Evolutionary conservation across 2,797 vertebrate species (phyloP), one percentile per base, ranked within the genome.

Genomic region (Ceyx erithaca): DNA sequence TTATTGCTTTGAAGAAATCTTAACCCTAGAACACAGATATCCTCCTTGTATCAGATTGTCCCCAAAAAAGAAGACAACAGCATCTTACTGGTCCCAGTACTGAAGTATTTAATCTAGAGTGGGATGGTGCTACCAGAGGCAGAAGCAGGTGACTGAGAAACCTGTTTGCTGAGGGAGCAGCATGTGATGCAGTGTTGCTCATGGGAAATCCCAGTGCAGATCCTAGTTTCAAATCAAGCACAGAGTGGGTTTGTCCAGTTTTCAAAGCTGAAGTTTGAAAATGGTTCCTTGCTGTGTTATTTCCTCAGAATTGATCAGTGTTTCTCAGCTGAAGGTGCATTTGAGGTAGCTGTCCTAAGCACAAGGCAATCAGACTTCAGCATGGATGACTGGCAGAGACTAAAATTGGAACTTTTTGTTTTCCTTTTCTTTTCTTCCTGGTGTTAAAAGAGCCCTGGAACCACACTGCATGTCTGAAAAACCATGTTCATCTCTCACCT

Each of bases 371-470:
- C 23, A 51, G 46, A 54, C 52, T 67, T 48, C 59, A 51, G 33
- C 59, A 28, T 12, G 23, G 63, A 40, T 90, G 72, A 80, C 41
- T 85, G 33, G 14, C 63, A 79, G 43, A 87, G 28, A 72, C 80
- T 81, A 90, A 91, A 89, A 88, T 88, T 86, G 76, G 90, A 90
- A 33, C n/a, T 45, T 83, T 46, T 75, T 85, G 30, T 77, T 80
- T 80, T 78, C 41, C 54, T 63, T 30, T 72, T 72, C 22, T 87
- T 71, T 82, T 75, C 28, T 93, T 75, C 22, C 45, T 68, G n/a
- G 64, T 79, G 17, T 35, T 92, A 4, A 13, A 75, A 80, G 31
- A 89, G 37, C 58, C 49, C 45, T 90, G 88, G 88, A 92, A 91
- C 51, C 6, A 30, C 33, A 52, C n/a, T 66, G 67, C 59, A 49